Evolutionary conservation across 2,113 vertebrate species (phyloP), one percentile per base, ranked within the genome.

Genomic region (Notothenia coriiceps): DNA sequence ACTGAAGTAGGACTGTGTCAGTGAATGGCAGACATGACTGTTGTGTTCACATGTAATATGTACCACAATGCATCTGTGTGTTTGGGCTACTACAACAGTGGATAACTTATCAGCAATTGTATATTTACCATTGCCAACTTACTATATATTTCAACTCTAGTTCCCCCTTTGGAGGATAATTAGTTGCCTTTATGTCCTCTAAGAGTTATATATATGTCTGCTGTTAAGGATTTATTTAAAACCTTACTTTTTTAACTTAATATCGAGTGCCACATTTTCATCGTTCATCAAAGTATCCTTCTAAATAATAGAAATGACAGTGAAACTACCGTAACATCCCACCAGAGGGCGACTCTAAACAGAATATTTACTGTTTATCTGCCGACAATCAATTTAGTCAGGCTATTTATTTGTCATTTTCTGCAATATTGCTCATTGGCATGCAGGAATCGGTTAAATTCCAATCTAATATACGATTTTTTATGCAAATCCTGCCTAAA

Each of bases 21-120:
- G 54, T 70, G 60, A 69, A 64, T 68, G 56, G 88, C 88, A 86
- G 84, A 90, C 86, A 6, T 71, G 81, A 89, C 84, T 85, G 85
- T 88, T 91, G 80, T 88, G 83, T 81, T 76, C 11, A 50, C 57
- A 25, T 57, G 20, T 82, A 22, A 15, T 33, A 25, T 72, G 33
- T 66, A 54, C 81, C 51, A 61, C 66, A 22, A 13, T 74, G 60
- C 83, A 18, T 64, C 1, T 74, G 54, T 61, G 70, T 2, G 3
- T 79, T 22, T 61, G 65, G 1, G 76, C 70, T 35, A 11, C 49
- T 60, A 68, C 63, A 74, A 63, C 69, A 60, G 70, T 85, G 68
- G 68, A 17, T 75, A 85, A 20, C 51, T 77, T 70, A 55, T 79
- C 70, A 69, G 10, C 77, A 87, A 66, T 63, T 78, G 62, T 74